Percentiles rank a stretch among this genome's conserved stretches.
Evolutionary conservation across 1,140 invertebrate genomes (phyloP).

Genomic region (Drosophila neocordata): DNA sequence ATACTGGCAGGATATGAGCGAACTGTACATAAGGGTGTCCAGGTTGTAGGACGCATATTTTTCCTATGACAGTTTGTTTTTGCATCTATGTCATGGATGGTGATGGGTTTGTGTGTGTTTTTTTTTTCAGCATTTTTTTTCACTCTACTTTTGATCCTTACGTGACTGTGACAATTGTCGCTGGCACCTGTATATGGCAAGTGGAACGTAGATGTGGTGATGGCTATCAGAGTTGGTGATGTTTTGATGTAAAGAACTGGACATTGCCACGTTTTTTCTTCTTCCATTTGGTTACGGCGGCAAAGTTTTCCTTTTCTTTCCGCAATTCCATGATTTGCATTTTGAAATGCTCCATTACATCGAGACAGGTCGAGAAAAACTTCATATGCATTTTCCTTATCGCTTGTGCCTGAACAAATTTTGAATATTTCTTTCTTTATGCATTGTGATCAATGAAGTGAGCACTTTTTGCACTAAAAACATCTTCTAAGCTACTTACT

Average conservation of each 20-base stretch:
- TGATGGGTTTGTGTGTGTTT: constrained; percentile 35
- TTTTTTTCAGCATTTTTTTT: constrained; percentile 19
- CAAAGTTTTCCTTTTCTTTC: constrained; percentile 46
- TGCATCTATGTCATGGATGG: constrained; percentile 38
- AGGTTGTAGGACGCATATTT: constrained; percentile 44
- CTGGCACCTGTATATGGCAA: constrained; percentile 62
- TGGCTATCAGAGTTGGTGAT: constrained; percentile 4
- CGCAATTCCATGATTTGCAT: constrained; percentile 53
- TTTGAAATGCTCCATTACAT: constrained; percentile 70
- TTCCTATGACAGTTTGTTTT: constrained; percentile 54
- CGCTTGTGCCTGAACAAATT: constrained; percentile 64
- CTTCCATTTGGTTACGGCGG: constrained; percentile 20
- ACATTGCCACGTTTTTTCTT: constrained; percentile 23
- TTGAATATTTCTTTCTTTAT: constrained; percentile 55
- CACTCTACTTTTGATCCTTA: constrained; percentile 54
- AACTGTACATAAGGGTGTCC: constrained; percentile 15
- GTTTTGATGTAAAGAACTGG: constrained; percentile 22
- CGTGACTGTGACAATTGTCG: constrained; percentile 68
- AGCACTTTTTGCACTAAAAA: constrained; percentile 43
- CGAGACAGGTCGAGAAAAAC: constrained; percentile 22
- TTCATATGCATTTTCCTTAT: constrained; percentile 61
- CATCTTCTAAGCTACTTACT: constrained; percentile 65
- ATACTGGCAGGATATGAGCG: constrained; percentile 66
- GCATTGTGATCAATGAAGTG: constrained; percentile 67
- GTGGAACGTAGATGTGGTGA: constrained; percentile 31